Percentiles rank a stretch among this genome's conserved stretches.
phyloP scores from a whole-genome alignment of 2,888 invertebrate genomes.

The Cheilosia grossa region DNA sequence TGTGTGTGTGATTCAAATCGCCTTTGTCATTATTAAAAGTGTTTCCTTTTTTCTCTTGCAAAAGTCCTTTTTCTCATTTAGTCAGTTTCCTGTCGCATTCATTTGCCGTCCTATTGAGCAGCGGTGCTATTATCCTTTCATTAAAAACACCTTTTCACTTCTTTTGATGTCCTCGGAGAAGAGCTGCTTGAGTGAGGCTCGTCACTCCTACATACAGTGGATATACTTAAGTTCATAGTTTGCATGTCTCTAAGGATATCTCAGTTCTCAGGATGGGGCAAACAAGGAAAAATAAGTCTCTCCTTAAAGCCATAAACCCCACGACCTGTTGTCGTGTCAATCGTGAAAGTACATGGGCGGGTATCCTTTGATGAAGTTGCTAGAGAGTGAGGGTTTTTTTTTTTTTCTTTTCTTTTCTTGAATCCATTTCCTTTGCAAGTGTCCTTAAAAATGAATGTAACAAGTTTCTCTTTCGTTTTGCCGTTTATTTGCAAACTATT shows the following conservation, averaged over 20 bases:
- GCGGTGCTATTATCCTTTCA: constrained; percentile 26
- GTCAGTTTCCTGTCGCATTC: constrained; percentile 4
- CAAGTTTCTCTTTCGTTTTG: neutral
- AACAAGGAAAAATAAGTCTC: neutral
- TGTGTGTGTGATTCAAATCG: constrained; percentile 9
- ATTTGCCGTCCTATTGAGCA: constrained; percentile 1
- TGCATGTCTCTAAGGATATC: constrained; percentile 1
- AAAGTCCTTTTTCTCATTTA: constrained; percentile 13
- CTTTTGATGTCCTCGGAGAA: constrained; percentile 21
- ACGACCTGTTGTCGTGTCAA: constrained; percentile 13
- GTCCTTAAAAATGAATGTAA: constrained; percentile 8
- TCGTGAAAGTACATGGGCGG: neutral
- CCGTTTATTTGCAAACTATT: constrained; percentile 15
- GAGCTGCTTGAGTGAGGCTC: constrained; percentile 8
- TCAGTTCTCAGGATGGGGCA: neutral
- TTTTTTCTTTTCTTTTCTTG: neutral
- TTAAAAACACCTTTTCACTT: constrained; percentile 29
- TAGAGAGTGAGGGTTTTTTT: neutral
- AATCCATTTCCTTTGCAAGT: constrained; percentile 8
- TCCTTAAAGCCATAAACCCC: constrained; percentile 8
- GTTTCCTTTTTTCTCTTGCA: neutral
- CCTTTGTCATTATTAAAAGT: constrained; percentile 14
- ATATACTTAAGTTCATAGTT: constrained; percentile 13
- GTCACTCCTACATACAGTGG: constrained; percentile 3
- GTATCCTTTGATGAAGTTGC: constrained; percentile 15